phyloP scores from a whole-genome alignment of 2,888 invertebrate genomes.

The Cistogaster globosa region DNA sequence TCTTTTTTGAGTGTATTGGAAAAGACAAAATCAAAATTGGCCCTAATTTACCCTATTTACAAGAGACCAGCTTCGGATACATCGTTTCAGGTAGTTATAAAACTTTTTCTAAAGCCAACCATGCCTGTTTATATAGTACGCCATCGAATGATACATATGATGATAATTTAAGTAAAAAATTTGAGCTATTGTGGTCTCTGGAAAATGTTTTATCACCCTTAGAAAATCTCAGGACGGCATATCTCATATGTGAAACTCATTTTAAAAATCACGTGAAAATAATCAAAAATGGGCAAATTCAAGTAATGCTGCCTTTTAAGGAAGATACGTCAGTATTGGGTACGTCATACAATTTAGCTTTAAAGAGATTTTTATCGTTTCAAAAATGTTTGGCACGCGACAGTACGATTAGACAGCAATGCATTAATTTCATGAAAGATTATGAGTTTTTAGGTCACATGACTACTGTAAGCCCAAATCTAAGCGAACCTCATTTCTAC shows the following conservation, averaged over 20 bases:
- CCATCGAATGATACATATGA: too few species aligned
- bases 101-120: neutral
- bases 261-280: conserved; percentile 3
- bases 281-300: neutral
- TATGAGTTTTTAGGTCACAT: neutral
- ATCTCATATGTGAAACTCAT: neutral
- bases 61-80: too few species aligned
- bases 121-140: too few species aligned
- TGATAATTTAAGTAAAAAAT: too few species aligned
- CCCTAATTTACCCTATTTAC: too few species aligned
- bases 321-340: too few species aligned
- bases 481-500: conserved; percentile 53
- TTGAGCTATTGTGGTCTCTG: too few species aligned
- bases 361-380: conserved; percentile 33
- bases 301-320: conserved; percentile 48
- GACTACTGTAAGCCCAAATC: conserved; percentile 4
- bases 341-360: too few species aligned
- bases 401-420: too few species aligned
- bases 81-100: neutral
- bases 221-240: neutral
- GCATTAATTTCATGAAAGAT: too few species aligned
- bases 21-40: too few species aligned
- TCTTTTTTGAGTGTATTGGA: too few species aligned
- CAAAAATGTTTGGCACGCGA: conserved; percentile 41
- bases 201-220: neutral